phyloP scores from a whole-genome alignment of 2,888 invertebrate genomes.

The Phalera bucephala region DNA sequence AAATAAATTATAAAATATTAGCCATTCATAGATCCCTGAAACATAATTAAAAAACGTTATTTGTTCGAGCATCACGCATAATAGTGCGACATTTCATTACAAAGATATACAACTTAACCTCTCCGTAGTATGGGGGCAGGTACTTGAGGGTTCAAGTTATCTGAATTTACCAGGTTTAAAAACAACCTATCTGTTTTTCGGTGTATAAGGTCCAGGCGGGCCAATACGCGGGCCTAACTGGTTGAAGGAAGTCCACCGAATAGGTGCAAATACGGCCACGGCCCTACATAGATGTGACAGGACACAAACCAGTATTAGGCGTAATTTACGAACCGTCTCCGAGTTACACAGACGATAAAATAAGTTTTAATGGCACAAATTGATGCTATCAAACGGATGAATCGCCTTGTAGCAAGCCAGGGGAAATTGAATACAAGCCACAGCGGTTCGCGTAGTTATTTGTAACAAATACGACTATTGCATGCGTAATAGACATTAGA shows the following conservation, averaged over 20 bases:
- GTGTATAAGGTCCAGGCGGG: too few relatives aligned
- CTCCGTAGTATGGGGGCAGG: too few relatives aligned
- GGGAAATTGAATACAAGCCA: slow-evolving; percentile 51
- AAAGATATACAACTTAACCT: too few relatives aligned
- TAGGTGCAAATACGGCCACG: slow-evolving; percentile 50
- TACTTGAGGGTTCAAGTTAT: too few relatives aligned
- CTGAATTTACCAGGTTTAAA: too few relatives aligned
- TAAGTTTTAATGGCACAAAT: slow-evolving; percentile 63
- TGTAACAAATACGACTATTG: slow-evolving; percentile 37
- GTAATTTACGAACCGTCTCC: slow-evolving; percentile 59
- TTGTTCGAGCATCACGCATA: too few relatives aligned
- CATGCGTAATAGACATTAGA: slow-evolving; percentile 32
- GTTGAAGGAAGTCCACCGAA: slow-evolving; percentile 37
- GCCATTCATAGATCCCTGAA: too few relatives aligned
- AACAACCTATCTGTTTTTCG: too few relatives aligned
- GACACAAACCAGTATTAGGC: slow-evolving; percentile 62
- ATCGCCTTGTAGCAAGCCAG: slow-evolving; percentile 43
- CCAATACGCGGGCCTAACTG: too few relatives aligned
- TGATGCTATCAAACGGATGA: slow-evolving; percentile 62
- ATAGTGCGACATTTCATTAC: too few relatives aligned
- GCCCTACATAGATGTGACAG: slow-evolving; percentile 59
- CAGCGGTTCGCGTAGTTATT: slow-evolving; percentile 46
- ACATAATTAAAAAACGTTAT: too few relatives aligned
- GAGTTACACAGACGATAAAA: slow-evolving; percentile 49
- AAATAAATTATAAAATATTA: too few relatives aligned